Percentiles rank a stretch among this genome's conserved stretches.
phyloP scores from a whole-genome alignment of 2,797 vertebrate genomes.

The Alauda arvensis region DNA sequence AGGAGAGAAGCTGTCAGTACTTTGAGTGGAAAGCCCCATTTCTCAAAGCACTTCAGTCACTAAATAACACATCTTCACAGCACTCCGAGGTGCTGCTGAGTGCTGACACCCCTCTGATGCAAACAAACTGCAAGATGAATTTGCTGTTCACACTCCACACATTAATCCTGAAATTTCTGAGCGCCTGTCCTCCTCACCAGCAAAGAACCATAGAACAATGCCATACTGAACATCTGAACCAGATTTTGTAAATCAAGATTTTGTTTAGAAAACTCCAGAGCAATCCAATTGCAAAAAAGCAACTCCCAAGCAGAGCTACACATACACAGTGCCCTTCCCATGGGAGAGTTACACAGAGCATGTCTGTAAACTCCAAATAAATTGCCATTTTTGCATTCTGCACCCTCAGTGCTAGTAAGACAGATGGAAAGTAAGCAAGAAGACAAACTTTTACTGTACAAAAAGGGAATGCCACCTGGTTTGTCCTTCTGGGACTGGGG shows the following conservation, averaged over 20 bases:
- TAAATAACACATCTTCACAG: neutral
- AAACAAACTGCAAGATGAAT: neutral
- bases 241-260: neutral
- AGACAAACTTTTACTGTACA: neutral
- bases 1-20: neutral
- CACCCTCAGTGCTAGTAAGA: neutral
- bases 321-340: neutral
- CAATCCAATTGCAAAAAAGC: neutral
- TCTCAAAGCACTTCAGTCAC: neutral
- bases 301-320: neutral
- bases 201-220: neutral
- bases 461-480: neutral
- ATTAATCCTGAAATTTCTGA: neutral
- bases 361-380: neutral
- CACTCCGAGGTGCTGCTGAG: neutral
- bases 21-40: neutral
- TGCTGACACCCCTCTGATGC: neutral
- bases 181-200: neutral
- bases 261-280: neutral
- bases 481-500: neutral
- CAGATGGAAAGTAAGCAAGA: neutral
- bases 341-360: accelerated
- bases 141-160: neutral
- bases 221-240: neutral
- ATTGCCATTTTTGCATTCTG: neutral